Evolutionary conservation across 2,797 vertebrate species (phyloP).

Genomic region (Kryptopterus vitreolus): DNA sequence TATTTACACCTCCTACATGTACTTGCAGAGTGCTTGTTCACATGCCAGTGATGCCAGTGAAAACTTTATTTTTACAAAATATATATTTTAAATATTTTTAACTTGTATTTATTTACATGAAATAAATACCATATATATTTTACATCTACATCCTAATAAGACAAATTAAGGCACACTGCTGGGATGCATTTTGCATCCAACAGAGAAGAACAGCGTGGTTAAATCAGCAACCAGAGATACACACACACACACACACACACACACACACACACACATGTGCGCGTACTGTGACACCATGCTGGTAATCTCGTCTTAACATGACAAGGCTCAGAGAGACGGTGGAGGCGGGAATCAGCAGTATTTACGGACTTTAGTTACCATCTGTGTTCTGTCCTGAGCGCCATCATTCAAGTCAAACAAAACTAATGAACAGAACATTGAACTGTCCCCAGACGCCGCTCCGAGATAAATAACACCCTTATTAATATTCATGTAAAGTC

Average conservation of each 20-base stretch:
- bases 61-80: no score
- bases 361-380: constrained; percentile 22
- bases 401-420: constrained; percentile 11
- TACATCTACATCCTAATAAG: background rate
- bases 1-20: no score
- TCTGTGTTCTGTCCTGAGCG: constrained; percentile 15
- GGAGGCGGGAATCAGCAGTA: constrained; percentile 1
- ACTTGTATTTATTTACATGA: no score
- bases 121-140: background rate
- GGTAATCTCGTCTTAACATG: constrained; percentile 32
- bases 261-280: constrained; percentile 6
- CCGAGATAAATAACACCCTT: background rate
- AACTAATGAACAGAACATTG: background rate
- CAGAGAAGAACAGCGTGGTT: constrained; percentile 16
- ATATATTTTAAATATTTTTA: background rate
- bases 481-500: background rate
- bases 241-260: background rate
- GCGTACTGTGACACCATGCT: constrained; percentile 14
- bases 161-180: background rate
- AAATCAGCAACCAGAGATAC: background rate
- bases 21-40: background rate
- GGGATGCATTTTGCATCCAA: constrained; percentile 16
- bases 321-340: constrained; percentile 1
- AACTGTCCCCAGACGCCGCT: background rate
- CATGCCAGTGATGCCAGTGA: no score